Evolutionary conservation across 2,113 vertebrate genomes (phyloP).

Genomic region (Podarcis muralis): DNA sequence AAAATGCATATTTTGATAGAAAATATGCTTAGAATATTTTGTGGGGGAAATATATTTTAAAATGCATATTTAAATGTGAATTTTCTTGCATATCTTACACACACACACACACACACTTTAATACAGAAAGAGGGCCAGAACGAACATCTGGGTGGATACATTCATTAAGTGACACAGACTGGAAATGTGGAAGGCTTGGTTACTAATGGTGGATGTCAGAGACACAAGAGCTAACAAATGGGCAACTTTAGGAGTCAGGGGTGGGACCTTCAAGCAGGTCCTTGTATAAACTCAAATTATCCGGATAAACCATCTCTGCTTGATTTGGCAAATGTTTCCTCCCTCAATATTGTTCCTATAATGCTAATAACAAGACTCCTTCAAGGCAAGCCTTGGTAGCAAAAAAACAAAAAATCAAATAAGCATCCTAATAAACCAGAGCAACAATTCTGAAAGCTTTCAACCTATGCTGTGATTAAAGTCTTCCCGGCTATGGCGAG

Average conservation of each 20-base stretch:
- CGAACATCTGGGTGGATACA: background rate
- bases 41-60: background rate
- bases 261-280: background rate
- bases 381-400: background rate
- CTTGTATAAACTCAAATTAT: background rate
- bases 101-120: background rate
- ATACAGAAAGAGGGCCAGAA: background rate
- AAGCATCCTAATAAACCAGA: background rate
- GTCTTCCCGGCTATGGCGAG: rapidly evolving
- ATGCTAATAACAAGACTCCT: background rate
- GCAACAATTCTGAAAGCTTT: background rate
- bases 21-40: no score
- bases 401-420: background rate
- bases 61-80: background rate
- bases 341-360: background rate
- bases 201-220: background rate
- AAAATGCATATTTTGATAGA: background rate
- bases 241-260: background rate
- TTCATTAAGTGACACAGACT: background rate
- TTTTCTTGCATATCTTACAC: background rate
- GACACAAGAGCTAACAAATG: background rate
- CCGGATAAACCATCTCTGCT: background rate
- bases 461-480: rapidly evolving
- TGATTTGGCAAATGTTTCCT: background rate
- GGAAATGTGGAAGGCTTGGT: background rate